Percentiles rank a stretch among this genome's conserved stretches.
Conservation (phyloP, 1,140 invertebrate genomes). For the Philotrypesis tridentata region DNA sequence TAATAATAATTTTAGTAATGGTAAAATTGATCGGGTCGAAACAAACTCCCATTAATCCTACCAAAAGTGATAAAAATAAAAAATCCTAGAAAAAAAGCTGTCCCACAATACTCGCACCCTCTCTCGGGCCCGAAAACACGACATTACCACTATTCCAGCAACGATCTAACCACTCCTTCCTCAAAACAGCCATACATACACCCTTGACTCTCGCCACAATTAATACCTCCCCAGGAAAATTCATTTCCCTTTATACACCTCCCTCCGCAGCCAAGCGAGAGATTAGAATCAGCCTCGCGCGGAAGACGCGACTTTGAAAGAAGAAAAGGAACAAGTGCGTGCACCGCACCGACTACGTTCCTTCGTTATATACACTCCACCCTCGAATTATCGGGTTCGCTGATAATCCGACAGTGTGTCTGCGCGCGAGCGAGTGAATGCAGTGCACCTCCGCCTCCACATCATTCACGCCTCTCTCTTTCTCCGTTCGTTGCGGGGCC, state of each 20-base stretch:
- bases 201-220: neutral
- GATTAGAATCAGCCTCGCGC: neutral
- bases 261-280: too few relatives aligned
- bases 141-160: too few relatives aligned
- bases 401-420: conserved; percentile 3
- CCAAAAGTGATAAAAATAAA: too few relatives aligned
- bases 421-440: neutral
- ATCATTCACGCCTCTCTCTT: conserved; percentile 18
- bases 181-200: neutral
- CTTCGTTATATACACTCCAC: neutral
- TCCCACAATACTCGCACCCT: too few relatives aligned
- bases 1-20: too few relatives aligned
- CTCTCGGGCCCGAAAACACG: too few relatives aligned
- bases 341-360: neutral
- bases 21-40: too few relatives aligned
- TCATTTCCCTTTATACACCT: neutral
- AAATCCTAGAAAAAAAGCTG: too few relatives aligned
- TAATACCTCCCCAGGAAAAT: neutral
- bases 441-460: conserved; percentile 7
- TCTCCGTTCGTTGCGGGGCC: neutral
- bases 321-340: neutral
- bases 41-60: too few relatives aligned
- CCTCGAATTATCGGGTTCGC: conserved; percentile 10
- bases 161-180: too few relatives aligned
- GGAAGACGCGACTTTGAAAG: neutral